Evolutionary conservation across 1,140 invertebrate genomes (phyloP).

Genomic region (Drosophila rhopaloa): DNA sequence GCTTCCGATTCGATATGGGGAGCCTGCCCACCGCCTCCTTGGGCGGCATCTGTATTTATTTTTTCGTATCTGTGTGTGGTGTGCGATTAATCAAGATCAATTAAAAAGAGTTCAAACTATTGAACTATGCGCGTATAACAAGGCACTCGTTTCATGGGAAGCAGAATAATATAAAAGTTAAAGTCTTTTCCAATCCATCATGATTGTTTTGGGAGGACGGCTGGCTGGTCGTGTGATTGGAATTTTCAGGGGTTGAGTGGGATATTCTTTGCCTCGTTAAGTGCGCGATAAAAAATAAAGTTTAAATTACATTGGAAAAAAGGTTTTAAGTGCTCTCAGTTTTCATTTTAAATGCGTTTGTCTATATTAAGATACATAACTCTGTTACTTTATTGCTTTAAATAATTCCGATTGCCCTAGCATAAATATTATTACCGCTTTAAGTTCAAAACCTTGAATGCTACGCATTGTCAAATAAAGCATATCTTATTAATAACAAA

Average conservation of each 20-base stretch:
- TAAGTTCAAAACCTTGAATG: too few relatives aligned
- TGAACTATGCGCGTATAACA: slow-evolving; percentile 62
- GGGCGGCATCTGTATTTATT: slow-evolving; percentile 14
- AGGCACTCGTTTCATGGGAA: slow-evolving; percentile 62
- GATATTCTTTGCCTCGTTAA: slow-evolving; percentile 42
- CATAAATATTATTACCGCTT: too few relatives aligned
- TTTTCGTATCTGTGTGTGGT: slow-evolving; percentile 45
- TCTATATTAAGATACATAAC: too few relatives aligned
- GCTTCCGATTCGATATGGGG: slow-evolving; percentile 45
- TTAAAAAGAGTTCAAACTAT: slow-evolving; percentile 81
- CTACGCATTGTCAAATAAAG: too few relatives aligned
- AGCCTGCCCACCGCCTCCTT: slow-evolving; percentile 36
- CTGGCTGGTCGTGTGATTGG: slow-evolving; percentile 51
- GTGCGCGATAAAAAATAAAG: slow-evolving; percentile 7
- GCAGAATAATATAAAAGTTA: slow-evolving; percentile 37
- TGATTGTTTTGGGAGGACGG: slow-evolving; percentile 10
- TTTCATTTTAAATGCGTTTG: too few relatives aligned
- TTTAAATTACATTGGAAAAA: neutral
- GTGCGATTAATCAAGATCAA: slow-evolving; percentile 81
- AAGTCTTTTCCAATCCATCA: slow-evolving; percentile 40
- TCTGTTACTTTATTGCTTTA: too few relatives aligned
- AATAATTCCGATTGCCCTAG: too few relatives aligned
- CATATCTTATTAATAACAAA: too few relatives aligned
- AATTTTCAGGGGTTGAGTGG: slow-evolving; percentile 50
- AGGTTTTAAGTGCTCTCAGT: neutral